phyloP scores from a whole-genome alignment of 2,113 vertebrate genomes.

The Numida meleagris region DNA sequence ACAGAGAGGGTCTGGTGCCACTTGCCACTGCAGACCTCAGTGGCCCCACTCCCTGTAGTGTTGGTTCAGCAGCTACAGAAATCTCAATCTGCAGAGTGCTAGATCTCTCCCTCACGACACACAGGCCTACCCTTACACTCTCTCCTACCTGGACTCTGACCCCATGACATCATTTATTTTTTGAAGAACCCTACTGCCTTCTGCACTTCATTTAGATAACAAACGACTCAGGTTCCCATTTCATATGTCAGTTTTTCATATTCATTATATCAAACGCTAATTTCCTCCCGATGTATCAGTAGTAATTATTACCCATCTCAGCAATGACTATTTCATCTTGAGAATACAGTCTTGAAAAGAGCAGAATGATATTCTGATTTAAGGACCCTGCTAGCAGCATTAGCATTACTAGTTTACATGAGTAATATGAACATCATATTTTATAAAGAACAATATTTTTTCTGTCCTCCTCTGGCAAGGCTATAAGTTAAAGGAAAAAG shows the following conservation, averaged over 20 bases:
- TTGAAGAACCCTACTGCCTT: neutral
- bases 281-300: neutral
- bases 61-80: neutral
- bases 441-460: conserved; percentile 37
- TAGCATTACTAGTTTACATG: conserved; percentile 11
- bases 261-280: conserved; percentile 3
- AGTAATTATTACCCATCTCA: conserved; percentile 9
- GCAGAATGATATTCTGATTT: conserved; percentile 18
- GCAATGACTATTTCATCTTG: conserved; percentile 1
- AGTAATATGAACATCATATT: conserved; percentile 36
- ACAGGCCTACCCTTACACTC: fast-evolving
- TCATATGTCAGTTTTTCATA: neutral
- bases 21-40: fast-evolving
- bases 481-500: neutral
- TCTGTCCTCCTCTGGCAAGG: conserved; percentile 13
- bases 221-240: neutral
- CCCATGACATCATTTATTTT: neutral
- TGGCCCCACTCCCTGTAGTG: neutral
- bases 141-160: fast-evolving
- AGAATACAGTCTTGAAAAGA: conserved; percentile 16
- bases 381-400: neutral
- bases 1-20: fast-evolving
- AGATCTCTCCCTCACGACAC: neutral
- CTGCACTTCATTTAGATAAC: neutral
- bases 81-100: neutral